Base-by-base conservation (phyloP, 2,888 invertebrate genomes). In the Eupithecia abbreviata region DNA sequence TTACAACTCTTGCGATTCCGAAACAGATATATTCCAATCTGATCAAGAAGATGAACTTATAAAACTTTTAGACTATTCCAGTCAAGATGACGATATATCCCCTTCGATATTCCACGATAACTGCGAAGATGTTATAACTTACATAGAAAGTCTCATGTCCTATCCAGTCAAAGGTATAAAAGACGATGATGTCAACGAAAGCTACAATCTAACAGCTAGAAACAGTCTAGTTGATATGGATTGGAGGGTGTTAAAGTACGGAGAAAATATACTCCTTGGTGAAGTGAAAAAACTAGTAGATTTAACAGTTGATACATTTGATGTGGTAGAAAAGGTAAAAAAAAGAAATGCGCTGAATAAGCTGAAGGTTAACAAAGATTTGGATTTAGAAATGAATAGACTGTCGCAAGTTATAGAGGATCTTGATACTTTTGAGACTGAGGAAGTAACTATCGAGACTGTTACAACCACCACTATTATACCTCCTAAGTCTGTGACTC, bases 21-120 rank as follows among this genome's bases (percentile, higher is more conserved):
- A 97, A 90, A 97, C 97, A 70, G 97, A 97, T 89, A 96, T 97
- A 95, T 96, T 97, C 95, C 96, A 97, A 89, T 97, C 97, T 41
- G 97, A 97, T 89, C 97, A 97, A 91, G 97, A 97, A 88, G 97
- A 97, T 83, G 97, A 97, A 91, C 95, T 97, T 71, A 94, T 97
- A 85, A 96, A 96, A 85, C 96, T 97, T 85, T 94, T 97, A 84
- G 97, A 97, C 92, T 96, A 96, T 89, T 96, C 96, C 84, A 96
- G 96, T 82, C 96, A 96, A 86, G 96, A 96, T 81, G 95, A 96
- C 82, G 96, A 96, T 81, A 90, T 95, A 18, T 94, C 94, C 4
- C 93, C 94, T 0, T 90, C 92, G 55, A 90, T 94, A 82, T 94
- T 94, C 82, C 90, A 93, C 77, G 95, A 94, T 77, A 92, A 93